These are phyloP conservation scores for Drosophila prostipennis DNA, from an alignment of 2,888 invertebrate species.

Conservation along the genomic window DNA sequence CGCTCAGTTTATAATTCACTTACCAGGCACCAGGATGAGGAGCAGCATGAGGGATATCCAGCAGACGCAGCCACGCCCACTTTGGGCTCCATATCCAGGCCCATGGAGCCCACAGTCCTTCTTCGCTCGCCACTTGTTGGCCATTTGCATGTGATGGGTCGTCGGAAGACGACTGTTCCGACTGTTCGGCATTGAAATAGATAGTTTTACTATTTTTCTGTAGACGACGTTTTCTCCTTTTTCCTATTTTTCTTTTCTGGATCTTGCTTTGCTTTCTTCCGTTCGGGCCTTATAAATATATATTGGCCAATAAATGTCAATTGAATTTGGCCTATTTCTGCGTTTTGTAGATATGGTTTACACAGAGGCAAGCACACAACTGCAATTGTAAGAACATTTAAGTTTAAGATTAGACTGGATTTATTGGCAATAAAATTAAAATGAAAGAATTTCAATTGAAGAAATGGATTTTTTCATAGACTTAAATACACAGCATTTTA, in stretches of 20 bases:
- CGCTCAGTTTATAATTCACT: constrained; percentile 48
- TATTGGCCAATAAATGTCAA: constrained; percentile 81
- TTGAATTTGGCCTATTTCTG: constrained; percentile 55
- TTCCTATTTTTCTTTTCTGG: constrained; percentile 17
- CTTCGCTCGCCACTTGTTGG: constrained; percentile 30
- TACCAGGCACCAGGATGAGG: constrained; percentile 67
- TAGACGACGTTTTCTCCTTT: constrained; percentile 8
- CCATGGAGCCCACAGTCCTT: constrained; percentile 13
- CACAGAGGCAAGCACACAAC: constrained; percentile 7
- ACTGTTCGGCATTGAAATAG: constrained; percentile 49
- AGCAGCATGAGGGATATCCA: constrained; percentile 61
- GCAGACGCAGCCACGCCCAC: constrained; percentile 56
- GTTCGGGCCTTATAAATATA: constrained; percentile 70
- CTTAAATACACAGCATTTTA: too few relatives aligned
- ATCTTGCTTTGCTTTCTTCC: constrained; percentile 57
- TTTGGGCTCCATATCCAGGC: not conserved
- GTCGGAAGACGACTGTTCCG: too few relatives aligned
- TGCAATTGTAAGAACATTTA: constrained; percentile 32
- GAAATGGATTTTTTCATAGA: too few relatives aligned
- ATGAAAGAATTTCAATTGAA: too few relatives aligned
- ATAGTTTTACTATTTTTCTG: constrained; percentile 40
- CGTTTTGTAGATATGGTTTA: constrained; percentile 7
- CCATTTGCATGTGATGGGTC: constrained; percentile 51
- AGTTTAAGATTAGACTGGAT: constrained; percentile 5
- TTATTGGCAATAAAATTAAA: not conserved